Base-by-base conservation (phyloP, 2,113 vertebrate species). In the Poecile atricapillus region DNA sequence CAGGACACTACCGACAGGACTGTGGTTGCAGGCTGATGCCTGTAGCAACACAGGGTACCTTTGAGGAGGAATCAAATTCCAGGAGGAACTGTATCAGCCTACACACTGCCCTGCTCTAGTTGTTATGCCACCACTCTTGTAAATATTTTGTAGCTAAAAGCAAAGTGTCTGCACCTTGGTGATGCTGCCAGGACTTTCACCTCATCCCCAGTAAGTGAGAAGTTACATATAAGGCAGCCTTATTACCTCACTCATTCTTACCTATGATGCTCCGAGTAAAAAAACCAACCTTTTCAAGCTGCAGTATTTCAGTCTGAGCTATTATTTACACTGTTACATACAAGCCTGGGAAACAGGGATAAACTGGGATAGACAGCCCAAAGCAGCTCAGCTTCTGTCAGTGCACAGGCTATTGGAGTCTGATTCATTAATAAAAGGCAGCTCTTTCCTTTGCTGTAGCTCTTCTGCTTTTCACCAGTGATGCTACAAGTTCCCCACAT, bases 401-500 rank as follows among this genome's bases (percentile, higher is more conserved):
- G 47, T 4, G 16, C 17, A 68, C 7, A 64, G 35, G 53, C 19
- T 31, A 10, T 4, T 3, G 19, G 18, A 49, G 21, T 30, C 24
- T 73, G 43, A 4, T 47, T 43, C 10, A 15, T 11, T 8, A 1
- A 2, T 10, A 37, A 4, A 28, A 0, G 0, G 39, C 13, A 87
- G 35, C 27, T 78, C 23, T 41, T 39, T 49, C 33, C 20, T 7
- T 50, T 31, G 46, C 53, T 59, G 35, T 2, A 46, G 39, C 8
- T 55, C 23, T 30, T 63, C 46, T 28, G 19, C 43, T 46, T 49
- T 35, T 53, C n/a, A 27, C 8, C 19, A 69, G 22, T 15, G 25
- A 5, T 0, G 13, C 46, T 19, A 11, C 3, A 5, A 1, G 1
- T 78, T 33, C 15, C 19, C 27, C 37, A 47, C 1, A 0, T 16